Evolutionary conservation across 2,797 vertebrate genomes (phyloP).

Genomic region (Psittacula derbiana): DNA sequence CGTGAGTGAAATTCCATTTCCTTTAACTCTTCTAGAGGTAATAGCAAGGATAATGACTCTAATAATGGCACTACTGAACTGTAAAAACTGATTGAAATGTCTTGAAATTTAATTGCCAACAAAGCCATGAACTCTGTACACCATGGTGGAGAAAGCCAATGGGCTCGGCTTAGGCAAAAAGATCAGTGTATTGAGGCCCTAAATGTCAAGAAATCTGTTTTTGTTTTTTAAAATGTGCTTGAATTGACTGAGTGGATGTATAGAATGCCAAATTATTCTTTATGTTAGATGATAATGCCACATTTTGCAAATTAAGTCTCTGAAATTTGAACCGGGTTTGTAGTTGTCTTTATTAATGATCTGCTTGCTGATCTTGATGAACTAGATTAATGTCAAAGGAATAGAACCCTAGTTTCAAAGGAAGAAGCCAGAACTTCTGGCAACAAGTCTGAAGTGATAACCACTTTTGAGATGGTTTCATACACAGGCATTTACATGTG

Average conservation of each 20-base stretch:
- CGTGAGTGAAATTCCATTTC: not conserved
- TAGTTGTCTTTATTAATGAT: not conserved
- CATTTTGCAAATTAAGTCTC: not conserved
- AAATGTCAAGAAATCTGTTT: not conserved
- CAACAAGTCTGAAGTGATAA: not conserved
- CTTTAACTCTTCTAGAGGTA: not conserved
- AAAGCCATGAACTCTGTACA: not conserved
- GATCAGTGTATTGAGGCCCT: not conserved
- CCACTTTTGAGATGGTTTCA: not conserved
- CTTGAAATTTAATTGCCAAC: not conserved
- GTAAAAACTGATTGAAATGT: not conserved
- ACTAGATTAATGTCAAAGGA: not conserved
- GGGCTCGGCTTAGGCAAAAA: not conserved
- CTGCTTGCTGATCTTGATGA: not conserved
- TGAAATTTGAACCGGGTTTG: not conserved
- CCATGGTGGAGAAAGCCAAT: not conserved
- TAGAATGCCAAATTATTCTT: not conserved
- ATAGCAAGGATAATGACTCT: not conserved
- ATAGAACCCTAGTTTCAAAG: not conserved
- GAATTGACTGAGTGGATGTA: not conserved
- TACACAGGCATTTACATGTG: not conserved
- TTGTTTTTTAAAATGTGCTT: not conserved
- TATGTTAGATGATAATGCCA: not conserved
- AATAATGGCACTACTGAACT: not conserved
- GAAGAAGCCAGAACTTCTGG: not conserved